These are phyloP conservation scores for Picathartes gymnocephalus DNA, from an alignment of 2,113 vertebrate genomes.

Conservation along the genomic window DNA sequence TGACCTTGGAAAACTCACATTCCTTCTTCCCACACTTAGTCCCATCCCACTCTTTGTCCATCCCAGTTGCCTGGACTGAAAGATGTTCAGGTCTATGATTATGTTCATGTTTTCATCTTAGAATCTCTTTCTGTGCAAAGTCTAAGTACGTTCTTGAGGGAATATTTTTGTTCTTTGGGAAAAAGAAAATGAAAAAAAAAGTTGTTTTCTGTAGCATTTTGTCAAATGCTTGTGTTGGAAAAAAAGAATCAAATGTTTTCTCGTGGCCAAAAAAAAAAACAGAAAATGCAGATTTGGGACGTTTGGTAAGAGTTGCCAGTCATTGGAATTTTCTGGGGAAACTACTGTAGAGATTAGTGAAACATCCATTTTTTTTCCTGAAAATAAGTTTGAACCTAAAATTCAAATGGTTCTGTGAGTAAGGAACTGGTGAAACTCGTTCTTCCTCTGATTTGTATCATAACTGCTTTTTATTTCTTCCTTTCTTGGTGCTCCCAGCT, in stretches of 20 bases:
- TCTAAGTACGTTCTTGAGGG: neutral
- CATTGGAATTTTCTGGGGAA: neutral
- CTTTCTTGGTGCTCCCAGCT: neutral
- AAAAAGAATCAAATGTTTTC: neutral
- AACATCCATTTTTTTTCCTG: neutral
- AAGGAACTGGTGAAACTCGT: neutral
- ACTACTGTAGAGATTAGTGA: neutral
- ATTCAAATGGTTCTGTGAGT: neutral
- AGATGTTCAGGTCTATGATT: neutral
- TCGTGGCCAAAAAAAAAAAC: neutral
- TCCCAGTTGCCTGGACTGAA: neutral
- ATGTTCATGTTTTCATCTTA: accelerated
- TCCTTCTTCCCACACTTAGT: neutral
- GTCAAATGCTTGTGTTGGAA: neutral
- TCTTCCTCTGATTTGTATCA: neutral
- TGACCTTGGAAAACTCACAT: neutral
- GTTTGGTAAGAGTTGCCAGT: neutral
- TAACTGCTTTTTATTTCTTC: neutral
- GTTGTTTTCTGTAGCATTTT: neutral
- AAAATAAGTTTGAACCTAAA: neutral
- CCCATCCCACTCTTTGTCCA: neutral
- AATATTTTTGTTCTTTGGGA: neutral
- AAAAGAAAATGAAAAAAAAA: neutral
- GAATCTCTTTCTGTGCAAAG: neutral
- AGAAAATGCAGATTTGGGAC: neutral